phyloP scores from a whole-genome alignment of 2,113 vertebrate genomes.

The Recurvirostra avosetta region DNA sequence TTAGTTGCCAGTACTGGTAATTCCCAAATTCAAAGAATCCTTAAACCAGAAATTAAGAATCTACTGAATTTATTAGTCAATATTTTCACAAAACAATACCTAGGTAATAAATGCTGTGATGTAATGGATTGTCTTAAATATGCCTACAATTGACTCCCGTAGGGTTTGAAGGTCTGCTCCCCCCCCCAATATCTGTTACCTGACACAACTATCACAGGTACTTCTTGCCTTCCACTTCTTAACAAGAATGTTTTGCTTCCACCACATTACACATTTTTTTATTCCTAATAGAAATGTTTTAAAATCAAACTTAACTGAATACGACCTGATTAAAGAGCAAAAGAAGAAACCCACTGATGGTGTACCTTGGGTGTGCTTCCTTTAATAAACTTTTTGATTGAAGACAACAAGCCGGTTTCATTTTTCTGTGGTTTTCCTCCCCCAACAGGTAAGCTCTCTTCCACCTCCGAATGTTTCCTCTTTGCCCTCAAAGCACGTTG shows the following conservation, averaged over 20 bases:
- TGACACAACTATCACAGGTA: neutral
- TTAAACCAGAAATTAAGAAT: neutral
- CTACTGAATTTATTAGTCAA: neutral
- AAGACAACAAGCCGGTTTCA: constrained; percentile 79
- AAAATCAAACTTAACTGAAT: fast-evolving
- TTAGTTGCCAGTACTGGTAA: neutral
- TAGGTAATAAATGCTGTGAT: neutral
- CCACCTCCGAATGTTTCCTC: constrained; percentile 85
- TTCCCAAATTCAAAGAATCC: neutral
- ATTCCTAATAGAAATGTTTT: neutral
- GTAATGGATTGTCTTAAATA: neutral
- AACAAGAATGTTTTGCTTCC: neutral
- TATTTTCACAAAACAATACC: neutral
- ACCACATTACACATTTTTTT: neutral
- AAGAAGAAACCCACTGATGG: neutral
- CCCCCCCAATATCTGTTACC: neutral
- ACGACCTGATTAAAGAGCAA: fast-evolving
- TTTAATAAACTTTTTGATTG: constrained; percentile 84
- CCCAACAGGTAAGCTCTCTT: constrained; percentile 70
- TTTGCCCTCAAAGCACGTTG: constrained; percentile 84
- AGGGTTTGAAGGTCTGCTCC: neutral
- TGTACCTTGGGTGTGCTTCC: constrained; percentile 82
- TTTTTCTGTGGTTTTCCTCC: constrained; percentile 77
- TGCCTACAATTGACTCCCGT: fast-evolving
- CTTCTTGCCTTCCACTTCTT: neutral